Base-by-base conservation (phyloP, 2,888 invertebrate genomes). In the Apodemia mormo region DNA sequence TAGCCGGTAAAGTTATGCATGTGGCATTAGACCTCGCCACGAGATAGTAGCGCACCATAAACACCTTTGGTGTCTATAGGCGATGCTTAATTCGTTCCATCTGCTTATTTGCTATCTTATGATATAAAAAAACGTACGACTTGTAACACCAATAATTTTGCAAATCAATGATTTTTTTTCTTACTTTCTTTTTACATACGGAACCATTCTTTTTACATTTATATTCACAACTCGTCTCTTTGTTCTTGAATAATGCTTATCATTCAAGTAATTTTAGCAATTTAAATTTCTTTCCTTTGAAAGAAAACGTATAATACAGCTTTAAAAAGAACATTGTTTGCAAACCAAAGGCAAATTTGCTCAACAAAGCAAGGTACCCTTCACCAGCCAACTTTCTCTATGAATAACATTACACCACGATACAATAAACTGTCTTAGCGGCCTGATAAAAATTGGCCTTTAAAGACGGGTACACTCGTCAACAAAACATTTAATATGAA, bases 331-430 rank as follows among this genome's bases (percentile, higher is more conserved):
- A 64, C 61, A 64, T 64, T 64, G 45, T 68, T 68, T 58, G 58
- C 30, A 30, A 40, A 58, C 61, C 43, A 66, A 33, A 45, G 30
- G 58, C 30, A 45, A 68, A 61, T 30, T 58, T 30, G 30, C 6
- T 64, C 33, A 64, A 64, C 61, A 64, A 64, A 64, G 33, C 61
- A 64, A 64, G 61, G 33, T 64, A 64, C 61, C 61, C 61, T 64
- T 64, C 61, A n/a, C 61, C 33, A 33, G 61, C 37, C 52, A 61
- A 73, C 70, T 73, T 74, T 73, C 72, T 66, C 74, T 72, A 74
- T 74, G 75, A 75, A 74, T 75, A 74, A 71, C 69, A 74, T 74
- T 74, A 75, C 64, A 69, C 49, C 58, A 30, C 68, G 61, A 64
- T 37, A 45, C 49, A 61, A 49, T 49, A 43, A 45, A 49, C 33